A percentile compares a stretch with the other conserved stretches of the same genome.
phyloP scores from a whole-genome alignment of 2,113 vertebrate genomes.

The Saimiri boliviensis region DNA sequence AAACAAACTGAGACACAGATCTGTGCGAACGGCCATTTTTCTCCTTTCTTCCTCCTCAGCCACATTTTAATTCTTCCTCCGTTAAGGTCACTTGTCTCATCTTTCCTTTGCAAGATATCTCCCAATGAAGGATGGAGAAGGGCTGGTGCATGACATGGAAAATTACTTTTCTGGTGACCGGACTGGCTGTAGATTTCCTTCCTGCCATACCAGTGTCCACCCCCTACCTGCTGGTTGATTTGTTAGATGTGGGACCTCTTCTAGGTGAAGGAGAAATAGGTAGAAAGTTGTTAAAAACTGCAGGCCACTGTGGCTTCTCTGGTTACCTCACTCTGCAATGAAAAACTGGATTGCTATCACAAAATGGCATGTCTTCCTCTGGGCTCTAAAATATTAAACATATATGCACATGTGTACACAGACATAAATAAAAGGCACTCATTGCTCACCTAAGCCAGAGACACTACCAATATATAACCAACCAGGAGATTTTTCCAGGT shows the following conservation, averaged over 20 bases:
- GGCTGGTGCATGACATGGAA: not conserved
- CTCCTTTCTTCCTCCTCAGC: not conserved
- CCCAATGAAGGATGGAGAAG: not conserved
- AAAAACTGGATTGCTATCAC: not conserved
- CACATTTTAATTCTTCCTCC: not conserved
- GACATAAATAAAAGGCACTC: slow-evolving; percentile 33
- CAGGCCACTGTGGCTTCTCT: not conserved
- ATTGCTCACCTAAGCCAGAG: not conserved
- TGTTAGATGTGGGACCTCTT: not conserved
- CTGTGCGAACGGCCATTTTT: fast-evolving
- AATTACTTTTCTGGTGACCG: not conserved
- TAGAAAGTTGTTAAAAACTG: not conserved
- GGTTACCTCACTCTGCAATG: not conserved
- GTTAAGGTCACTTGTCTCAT: not conserved
- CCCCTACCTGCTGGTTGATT: not conserved
- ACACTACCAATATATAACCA: slow-evolving; percentile 39
- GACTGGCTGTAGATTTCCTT: slow-evolving; percentile 14
- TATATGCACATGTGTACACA: not conserved
- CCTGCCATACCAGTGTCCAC: not conserved
- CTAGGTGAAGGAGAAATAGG: not conserved
- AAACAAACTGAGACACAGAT: fast-evolving
- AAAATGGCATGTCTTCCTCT: not conserved
- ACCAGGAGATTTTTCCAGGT: not conserved
- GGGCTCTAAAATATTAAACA: slow-evolving; percentile 50
- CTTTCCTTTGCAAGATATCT: slow-evolving; percentile 1